Base-by-base conservation (phyloP, 2,888 invertebrate genomes). In the Drosophila macrothrix region DNA sequence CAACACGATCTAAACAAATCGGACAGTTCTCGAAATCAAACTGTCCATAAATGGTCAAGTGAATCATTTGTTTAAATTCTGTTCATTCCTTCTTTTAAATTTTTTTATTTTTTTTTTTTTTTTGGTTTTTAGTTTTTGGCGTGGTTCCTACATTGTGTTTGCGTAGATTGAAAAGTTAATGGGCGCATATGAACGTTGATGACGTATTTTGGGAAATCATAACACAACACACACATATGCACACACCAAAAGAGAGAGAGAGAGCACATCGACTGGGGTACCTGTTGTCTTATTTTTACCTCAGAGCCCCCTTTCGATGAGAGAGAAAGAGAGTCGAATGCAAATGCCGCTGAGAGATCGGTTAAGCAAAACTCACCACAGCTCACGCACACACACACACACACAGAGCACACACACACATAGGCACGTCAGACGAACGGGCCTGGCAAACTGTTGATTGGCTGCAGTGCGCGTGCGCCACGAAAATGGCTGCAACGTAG, bases 361-460 rank as follows among this genome's bases (percentile, higher is more conserved):
- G 14, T 35, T 41, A 54, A 65, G 43, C 19, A 59, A 73, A 82
- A 82, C 66, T 77, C 80, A 80, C 78, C 78, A 71, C 78, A 67
- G 55, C 64, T 61, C 68, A 60, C 55, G 16, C 66, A 67, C 52
- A 63, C 61, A 60, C 55, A 67, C 41, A n/a, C 25, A 22, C 55
- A 55, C 53, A 22, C 9, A 39, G 39, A n/a, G 9, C 63, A 31
- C 41, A 49, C 33, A 22, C 25, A 22, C 55, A 55, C 52, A 25
- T n/a, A 14, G 28, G 35, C 33, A 50, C n/a, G 60, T 22, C 31
- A 61, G 53, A 29, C 73, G 65, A 73, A 80, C 84, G 70, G 88
- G 86, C 88, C 88, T 86, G 86, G 91, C 93, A 93, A 93, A 91
- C 91, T 90, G 91, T 87, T 92, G 92, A 93, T 93, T 93, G 93